Percentiles rank a stretch among this genome's conserved stretches.
phyloP scores from a whole-genome alignment of 2,888 invertebrate genomes.

The Melipona bicolor region DNA sequence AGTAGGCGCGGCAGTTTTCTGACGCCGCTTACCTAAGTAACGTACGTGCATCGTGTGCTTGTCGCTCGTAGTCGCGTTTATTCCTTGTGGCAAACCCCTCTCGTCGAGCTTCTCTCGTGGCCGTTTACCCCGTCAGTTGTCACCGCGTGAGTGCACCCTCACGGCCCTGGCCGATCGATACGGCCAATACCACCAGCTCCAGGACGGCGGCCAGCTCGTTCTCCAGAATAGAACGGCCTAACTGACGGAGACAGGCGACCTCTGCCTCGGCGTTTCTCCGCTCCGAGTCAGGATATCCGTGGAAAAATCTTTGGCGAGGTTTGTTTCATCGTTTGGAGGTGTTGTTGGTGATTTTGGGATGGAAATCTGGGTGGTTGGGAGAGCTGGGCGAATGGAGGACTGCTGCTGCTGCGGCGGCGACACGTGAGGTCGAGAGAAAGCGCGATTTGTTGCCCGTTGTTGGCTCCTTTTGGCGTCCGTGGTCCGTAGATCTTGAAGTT shows the following conservation, averaged over 20 bases:
- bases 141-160: constrained; percentile 7
- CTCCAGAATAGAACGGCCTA: constrained; percentile 56
- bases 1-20: constrained; percentile 81
- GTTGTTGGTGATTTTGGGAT: background rate
- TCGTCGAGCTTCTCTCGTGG: constrained; percentile 26
- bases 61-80: background rate
- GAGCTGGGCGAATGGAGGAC: background rate
- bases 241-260: constrained; percentile 43
- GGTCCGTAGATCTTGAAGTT: background rate
- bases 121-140: constrained; percentile 27
- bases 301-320: background rate
- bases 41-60: constrained; percentile 45
- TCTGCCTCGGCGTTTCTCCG: constrained; percentile 33
- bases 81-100: constrained; percentile 51
- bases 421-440: constrained; percentile 39
- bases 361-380: background rate
- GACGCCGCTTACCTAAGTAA: constrained; percentile 74
- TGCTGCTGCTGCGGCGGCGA: background rate
- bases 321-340: background rate
- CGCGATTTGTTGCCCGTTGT: constrained; percentile 11
- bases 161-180: constrained; percentile 66
- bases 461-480: background rate
- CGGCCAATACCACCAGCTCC: constrained; percentile 8
- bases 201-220: constrained; percentile 43
- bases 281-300: constrained; percentile 25